Percentiles rank a stretch among this genome's conserved stretches.
phyloP scores from a whole-genome alignment of 64 coral and sea anemone species.

The Dendrophyllia cribrosa region DNA sequence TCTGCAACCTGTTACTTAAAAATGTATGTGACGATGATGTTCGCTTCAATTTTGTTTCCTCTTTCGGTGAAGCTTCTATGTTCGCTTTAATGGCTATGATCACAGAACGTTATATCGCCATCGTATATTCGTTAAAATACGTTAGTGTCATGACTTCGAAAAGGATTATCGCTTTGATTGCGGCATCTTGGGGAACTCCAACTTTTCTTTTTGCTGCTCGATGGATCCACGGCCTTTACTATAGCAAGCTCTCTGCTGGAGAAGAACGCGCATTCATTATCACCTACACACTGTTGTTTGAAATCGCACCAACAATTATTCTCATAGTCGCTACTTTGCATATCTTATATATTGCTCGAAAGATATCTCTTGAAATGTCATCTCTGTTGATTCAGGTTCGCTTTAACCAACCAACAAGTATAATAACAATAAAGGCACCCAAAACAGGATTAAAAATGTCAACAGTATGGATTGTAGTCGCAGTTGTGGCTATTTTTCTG shows the following conservation, averaged over 20 bases:
- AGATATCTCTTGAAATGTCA: neutral
- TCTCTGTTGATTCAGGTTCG: neutral
- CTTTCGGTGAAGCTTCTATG: neutral
- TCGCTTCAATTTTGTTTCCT: neutral
- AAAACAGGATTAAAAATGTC: neutral
- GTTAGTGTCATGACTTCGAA: neutral
- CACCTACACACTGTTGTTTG: constrained; percentile 15
- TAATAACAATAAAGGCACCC: neutral
- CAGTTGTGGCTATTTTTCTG: neutral
- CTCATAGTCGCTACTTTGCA: constrained; percentile 1
- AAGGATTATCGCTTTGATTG: neutral
- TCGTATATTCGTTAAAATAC: constrained; percentile 17
- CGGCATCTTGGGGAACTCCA: constrained; percentile 8
- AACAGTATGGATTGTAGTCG: neutral
- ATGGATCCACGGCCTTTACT: neutral
- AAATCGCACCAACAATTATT: neutral
- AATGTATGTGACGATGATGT: neutral
- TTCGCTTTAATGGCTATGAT: neutral
- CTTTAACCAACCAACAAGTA: neutral
- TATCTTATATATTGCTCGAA: constrained; percentile 5
- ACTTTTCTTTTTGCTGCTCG: neutral
- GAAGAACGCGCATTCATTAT: neutral
- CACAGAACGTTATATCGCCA: neutral
- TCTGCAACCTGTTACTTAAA: neutral
- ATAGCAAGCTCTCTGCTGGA: neutral